These are phyloP conservation scores for Phaethornis superciliosus DNA, from an alignment of 2,113 vertebrate species.

Conservation along the genomic window DNA sequence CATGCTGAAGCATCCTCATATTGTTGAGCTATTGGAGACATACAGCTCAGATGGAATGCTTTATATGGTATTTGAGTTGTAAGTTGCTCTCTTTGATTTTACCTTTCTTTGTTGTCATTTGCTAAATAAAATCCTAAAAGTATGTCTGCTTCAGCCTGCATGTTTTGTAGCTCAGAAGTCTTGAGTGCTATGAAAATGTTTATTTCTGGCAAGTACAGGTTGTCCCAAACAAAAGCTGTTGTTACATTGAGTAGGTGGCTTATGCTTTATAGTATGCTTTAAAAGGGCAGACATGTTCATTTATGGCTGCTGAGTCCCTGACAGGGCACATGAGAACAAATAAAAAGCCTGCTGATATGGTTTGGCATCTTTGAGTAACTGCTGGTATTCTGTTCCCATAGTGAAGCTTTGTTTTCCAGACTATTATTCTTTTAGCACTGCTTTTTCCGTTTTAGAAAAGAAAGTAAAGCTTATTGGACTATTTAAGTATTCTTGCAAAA, in stretches of 20 bases:
- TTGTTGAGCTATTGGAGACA: slow-evolving; percentile 96
- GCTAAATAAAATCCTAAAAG: neutral
- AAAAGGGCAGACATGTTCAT: neutral
- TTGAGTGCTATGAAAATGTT: neutral
- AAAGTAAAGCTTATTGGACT: neutral
- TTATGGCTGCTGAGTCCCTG: neutral
- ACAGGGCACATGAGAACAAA: neutral
- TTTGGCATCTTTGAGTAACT: neutral
- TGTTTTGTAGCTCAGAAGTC: slow-evolving; percentile 1
- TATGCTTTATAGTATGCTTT: neutral
- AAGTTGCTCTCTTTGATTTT: slow-evolving; percentile 78
- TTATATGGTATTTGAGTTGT: slow-evolving; percentile 99
- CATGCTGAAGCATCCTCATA: slow-evolving; percentile 99
- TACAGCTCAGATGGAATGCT: slow-evolving; percentile 99
- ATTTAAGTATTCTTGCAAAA: neutral
- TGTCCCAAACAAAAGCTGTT: neutral
- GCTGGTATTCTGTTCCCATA: neutral
- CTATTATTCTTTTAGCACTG: neutral
- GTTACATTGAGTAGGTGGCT: neutral
- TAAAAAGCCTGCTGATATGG: neutral
- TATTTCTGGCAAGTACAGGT: neutral
- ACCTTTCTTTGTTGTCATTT: neutral
- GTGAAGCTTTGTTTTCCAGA: neutral
- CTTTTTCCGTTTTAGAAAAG: neutral
- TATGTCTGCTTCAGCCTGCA: slow-evolving; percentile 31